Percentiles rank a stretch among this genome's conserved stretches.
Conservation (phyloP, 2,113 vertebrate genomes). For the Gorsachius goisagi region DNA sequence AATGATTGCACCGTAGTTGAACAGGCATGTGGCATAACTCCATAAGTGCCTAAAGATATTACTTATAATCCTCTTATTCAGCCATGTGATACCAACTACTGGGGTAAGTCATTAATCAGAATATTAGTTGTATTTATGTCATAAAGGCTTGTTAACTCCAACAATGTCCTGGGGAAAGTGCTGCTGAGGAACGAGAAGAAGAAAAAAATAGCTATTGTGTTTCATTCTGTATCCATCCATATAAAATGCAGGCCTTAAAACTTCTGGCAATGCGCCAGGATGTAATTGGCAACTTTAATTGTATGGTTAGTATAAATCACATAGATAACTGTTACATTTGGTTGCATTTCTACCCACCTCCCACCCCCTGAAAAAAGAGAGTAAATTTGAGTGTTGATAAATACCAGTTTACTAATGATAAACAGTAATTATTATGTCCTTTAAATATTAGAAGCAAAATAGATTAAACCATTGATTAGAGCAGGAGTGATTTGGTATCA, state of each 20-base stretch:
- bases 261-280: neutral
- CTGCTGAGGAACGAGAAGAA: neutral
- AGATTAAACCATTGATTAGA: neutral
- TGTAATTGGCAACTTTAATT: neutral
- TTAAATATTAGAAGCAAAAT: neutral
- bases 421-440: neutral
- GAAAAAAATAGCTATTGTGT: neutral
- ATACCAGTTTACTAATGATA: neutral
- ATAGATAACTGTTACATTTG: neutral
- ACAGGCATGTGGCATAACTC: neutral
- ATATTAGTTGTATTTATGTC: slow-evolving; percentile 17
- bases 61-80: slow-evolving; percentile 35
- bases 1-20: neutral
- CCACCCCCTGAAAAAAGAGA: neutral
- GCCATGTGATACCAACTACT: slow-evolving; percentile 5
- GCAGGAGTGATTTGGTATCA: neutral
- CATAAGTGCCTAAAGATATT: neutral
- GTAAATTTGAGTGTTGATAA: neutral
- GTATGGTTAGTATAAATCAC: neutral
- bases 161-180: neutral
- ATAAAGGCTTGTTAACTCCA: neutral
- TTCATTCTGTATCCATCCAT: neutral
- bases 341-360: neutral
- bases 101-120: slow-evolving; percentile 24
- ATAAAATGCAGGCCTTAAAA: neutral